These are phyloP conservation scores for Spinus olivaceus DNA, from an alignment of 2,797 vertebrate species.

Conservation along the genomic window DNA sequence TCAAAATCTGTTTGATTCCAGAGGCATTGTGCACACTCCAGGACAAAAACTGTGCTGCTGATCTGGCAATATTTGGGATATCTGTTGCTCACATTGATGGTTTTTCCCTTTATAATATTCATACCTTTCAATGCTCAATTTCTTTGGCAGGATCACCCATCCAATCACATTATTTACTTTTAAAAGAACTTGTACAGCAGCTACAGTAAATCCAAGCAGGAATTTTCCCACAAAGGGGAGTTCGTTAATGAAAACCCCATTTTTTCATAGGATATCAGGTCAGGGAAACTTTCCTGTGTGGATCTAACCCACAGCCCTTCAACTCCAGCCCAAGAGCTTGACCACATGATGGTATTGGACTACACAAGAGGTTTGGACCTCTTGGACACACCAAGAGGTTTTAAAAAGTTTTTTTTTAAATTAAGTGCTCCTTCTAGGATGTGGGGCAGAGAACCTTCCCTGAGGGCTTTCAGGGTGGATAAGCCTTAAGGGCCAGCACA, in stretches of 20 bases:
- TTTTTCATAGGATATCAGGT: neutral
- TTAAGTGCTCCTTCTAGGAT: neutral
- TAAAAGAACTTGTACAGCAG: neutral
- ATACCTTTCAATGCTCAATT: neutral
- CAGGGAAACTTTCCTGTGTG: neutral
- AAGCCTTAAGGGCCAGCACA: neutral
- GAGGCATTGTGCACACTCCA: accelerated
- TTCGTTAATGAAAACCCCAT: neutral
- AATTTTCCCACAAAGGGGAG: neutral
- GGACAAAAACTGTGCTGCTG: neutral
- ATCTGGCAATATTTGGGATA: neutral
- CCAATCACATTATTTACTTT: neutral
- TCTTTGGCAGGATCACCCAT: neutral
- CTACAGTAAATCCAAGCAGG: neutral
- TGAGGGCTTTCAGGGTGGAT: neutral
- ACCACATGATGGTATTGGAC: neutral
- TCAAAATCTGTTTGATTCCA: neutral
- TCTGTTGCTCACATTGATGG: neutral
- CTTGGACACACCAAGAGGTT: neutral
- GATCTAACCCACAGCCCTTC: neutral
- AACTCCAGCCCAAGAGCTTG: neutral
- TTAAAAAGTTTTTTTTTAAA: neutral
- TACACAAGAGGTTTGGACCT: neutral
- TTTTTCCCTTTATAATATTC: neutral
- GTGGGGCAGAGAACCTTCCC: neutral